Conservation (phyloP, 2,113 vertebrate species). For the Galbula dea region DNA sequence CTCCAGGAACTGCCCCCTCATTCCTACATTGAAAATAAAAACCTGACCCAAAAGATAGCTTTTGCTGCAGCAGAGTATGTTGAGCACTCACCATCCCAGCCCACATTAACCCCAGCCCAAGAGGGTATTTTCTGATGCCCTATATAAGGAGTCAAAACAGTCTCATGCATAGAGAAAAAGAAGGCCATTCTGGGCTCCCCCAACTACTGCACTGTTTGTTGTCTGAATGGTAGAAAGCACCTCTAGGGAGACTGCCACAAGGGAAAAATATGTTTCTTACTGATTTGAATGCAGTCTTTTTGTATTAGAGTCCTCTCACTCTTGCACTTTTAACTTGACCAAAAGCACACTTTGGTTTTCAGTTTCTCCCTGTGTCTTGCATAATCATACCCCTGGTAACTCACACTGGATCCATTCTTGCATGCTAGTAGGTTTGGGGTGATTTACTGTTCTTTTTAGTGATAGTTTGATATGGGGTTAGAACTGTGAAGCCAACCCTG, state of each 20-base stretch:
- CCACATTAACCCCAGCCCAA: neutral
- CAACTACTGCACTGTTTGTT: neutral
- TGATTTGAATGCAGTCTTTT: neutral
- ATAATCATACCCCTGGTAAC: neutral
- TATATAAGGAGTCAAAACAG: neutral
- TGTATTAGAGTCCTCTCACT: neutral
- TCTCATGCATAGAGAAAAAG: neutral
- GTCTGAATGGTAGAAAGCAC: neutral
- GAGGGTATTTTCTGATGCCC: neutral
- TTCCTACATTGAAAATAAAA: neutral
- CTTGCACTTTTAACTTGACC: neutral
- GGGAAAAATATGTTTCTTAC: neutral
- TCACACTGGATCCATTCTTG: neutral
- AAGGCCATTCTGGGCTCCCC: neutral
- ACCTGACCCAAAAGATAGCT: neutral
- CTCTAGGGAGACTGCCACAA: neutral
- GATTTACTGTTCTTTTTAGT: neutral
- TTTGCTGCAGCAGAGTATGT: neutral
- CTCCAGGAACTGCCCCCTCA: constrained; percentile 8
- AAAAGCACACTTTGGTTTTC: neutral
- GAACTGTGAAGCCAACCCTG: neutral
- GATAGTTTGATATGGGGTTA: neutral
- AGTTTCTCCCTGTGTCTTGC: neutral
- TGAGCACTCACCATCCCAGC: neutral
- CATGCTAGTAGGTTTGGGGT: neutral